phyloP scores from a whole-genome alignment of 2,888 invertebrate genomes.

The Thecocarcelia acutangulata region DNA sequence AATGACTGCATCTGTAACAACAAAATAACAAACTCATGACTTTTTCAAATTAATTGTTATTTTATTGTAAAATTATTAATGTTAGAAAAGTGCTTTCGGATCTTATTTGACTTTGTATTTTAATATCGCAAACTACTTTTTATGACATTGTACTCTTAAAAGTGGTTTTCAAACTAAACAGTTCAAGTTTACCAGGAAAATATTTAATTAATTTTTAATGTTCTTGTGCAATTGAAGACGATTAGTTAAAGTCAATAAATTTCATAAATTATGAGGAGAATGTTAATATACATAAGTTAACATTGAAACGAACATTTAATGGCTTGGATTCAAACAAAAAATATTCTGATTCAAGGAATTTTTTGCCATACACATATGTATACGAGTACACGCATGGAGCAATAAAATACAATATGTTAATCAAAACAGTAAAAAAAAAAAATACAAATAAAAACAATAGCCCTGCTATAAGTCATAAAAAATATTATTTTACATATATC shows the following conservation, averaged over 20 bases:
- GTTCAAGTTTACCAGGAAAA: conserved; percentile 14
- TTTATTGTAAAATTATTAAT: conserved; percentile 16
- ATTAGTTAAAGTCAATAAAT: neutral
- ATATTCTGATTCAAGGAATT: too few species aligned
- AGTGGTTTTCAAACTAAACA: conserved; percentile 11
- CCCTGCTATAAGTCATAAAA: too few species aligned
- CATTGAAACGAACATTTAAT: too few species aligned
- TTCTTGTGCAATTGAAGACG: neutral
- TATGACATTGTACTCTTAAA: conserved; percentile 9
- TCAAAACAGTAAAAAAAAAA: too few species aligned
- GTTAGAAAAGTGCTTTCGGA: neutral
- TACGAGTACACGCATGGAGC: too few species aligned
- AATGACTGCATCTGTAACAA: conserved; percentile 12
- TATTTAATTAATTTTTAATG: neutral
- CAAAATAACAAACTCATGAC: neutral
- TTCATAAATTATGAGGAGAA: too few species aligned
- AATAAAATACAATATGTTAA: too few species aligned
- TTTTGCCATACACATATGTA: too few species aligned
- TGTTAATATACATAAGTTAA: too few species aligned
- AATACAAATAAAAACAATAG: too few species aligned
- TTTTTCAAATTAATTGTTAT: neutral
- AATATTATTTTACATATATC: too few species aligned
- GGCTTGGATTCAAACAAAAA: too few species aligned
- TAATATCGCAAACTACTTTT: neutral
- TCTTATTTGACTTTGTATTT: neutral